Evolutionary conservation across 2,888 invertebrate species (phyloP).

Genomic region (Colostygia pectinataria): DNA sequence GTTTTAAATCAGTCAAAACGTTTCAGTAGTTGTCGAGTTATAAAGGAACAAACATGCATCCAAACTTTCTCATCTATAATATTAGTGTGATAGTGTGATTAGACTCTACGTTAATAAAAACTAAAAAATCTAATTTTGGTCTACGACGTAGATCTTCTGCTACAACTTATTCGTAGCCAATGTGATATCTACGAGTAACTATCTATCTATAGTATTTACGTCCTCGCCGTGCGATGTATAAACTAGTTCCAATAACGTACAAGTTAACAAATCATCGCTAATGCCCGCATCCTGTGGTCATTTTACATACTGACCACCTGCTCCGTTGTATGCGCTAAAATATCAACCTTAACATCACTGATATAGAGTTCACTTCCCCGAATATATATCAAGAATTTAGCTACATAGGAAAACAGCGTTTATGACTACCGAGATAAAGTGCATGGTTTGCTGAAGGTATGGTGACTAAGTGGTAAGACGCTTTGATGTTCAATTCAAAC

Average conservation of each 20-base stretch:
- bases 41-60: too few species aligned
- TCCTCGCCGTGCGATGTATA: slow-evolving; percentile 2
- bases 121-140: neutral
- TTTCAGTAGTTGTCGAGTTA: too few species aligned
- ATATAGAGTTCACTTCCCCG: neutral
- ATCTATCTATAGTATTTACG: neutral
- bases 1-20: too few species aligned
- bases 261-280: slow-evolving; percentile 30
- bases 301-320: slow-evolving; percentile 18
- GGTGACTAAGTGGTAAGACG: slow-evolving; percentile 25
- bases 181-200: too few species aligned
- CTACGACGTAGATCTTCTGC: neutral
- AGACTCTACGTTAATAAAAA: too few species aligned
- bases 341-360: slow-evolving; percentile 3
- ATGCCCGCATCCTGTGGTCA: slow-evolving; percentile 32
- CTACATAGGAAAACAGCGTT: slow-evolving; percentile 8
- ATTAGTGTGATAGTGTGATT: too few species aligned
- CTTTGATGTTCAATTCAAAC: slow-evolving; percentile 30
- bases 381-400: neutral
- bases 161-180: too few species aligned
- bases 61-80: too few species aligned
- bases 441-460: neutral
- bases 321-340: slow-evolving; percentile 3
- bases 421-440: slow-evolving; percentile 15
- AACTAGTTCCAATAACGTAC: slow-evolving; percentile 6